A percentile compares a stretch with the other conserved stretches of the same genome.
phyloP scores from a whole-genome alignment of 1,140 invertebrate genomes.

The Caenorhabditis latens region DNA sequence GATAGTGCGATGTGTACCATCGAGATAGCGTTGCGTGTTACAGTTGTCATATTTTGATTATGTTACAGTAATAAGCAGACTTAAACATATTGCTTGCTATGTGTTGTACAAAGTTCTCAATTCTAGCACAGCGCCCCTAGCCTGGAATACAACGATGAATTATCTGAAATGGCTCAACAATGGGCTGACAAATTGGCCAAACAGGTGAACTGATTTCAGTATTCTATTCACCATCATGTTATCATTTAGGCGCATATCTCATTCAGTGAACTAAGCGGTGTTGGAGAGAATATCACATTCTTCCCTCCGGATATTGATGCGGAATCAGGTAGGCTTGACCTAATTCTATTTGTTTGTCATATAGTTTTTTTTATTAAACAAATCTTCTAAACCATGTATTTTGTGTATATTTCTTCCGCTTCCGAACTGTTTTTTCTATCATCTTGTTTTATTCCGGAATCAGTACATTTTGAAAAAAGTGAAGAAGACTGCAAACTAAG shows the following conservation, averaged over 20 bases:
- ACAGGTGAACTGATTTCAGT: slow-evolving; percentile 2
- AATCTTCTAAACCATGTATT: not conserved
- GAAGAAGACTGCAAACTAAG: slow-evolving; percentile 1
- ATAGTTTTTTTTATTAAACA: not conserved
- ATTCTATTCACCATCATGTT: not conserved
- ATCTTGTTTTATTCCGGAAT: not conserved
- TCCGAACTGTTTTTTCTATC: not conserved
- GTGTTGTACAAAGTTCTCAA: not conserved
- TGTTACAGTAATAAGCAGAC: no score
- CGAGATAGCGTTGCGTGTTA: no score
- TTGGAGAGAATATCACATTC: slow-evolving; percentile 77
- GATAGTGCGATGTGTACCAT: no score
- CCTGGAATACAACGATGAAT: slow-evolving; percentile 68
- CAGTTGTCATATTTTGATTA: no score
- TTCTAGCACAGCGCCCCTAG: slow-evolving; percentile 72
- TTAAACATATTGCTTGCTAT: no score
- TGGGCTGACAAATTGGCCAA: slow-evolving; percentile 75
- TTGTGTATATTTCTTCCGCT: not conserved
- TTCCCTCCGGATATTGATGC: slow-evolving; percentile 72
- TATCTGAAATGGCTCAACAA: slow-evolving; percentile 68
- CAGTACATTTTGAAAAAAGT: slow-evolving; percentile 44
- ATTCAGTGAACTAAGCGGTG: slow-evolving; percentile 65
- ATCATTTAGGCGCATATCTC: slow-evolving; percentile 58
- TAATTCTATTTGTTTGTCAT: not conserved
- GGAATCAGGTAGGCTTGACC: slow-evolving; percentile 63